phyloP scores from a whole-genome alignment of 2,888 invertebrate genomes.

The Ophioninae sp. region DNA sequence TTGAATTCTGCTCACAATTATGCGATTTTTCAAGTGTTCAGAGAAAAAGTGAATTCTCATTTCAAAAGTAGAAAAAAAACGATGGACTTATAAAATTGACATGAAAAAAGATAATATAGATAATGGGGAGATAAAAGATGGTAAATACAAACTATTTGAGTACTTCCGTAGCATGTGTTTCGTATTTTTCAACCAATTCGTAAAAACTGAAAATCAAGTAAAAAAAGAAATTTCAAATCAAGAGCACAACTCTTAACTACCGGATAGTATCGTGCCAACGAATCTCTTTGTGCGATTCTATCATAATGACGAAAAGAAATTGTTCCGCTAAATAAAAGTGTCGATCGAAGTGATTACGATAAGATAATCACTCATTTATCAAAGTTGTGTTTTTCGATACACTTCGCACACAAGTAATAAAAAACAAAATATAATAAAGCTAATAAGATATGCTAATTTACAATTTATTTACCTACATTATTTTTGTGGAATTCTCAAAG shows the following conservation, averaged over 20 bases:
- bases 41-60: neutral
- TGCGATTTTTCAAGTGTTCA: neutral
- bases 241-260: neutral
- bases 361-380: neutral
- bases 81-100: neutral
- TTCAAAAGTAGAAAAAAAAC: neutral
- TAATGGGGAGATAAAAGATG: no score
- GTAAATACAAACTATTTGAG: neutral
- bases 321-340: neutral
- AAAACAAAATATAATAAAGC: neutral
- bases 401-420: neutral
- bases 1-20: no score
- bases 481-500: neutral
- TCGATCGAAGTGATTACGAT: neutral
- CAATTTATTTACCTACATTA: neutral
- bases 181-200: neutral
- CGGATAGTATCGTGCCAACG: neutral
- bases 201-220: neutral
- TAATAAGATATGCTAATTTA: neutral
- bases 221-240: neutral
- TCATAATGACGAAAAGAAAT: neutral
- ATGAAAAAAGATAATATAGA: no score
- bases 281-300: neutral
- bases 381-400: neutral
- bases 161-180: no score